Conservation (phyloP, 2,113 vertebrate species). For the Salvator merianae region DNA sequence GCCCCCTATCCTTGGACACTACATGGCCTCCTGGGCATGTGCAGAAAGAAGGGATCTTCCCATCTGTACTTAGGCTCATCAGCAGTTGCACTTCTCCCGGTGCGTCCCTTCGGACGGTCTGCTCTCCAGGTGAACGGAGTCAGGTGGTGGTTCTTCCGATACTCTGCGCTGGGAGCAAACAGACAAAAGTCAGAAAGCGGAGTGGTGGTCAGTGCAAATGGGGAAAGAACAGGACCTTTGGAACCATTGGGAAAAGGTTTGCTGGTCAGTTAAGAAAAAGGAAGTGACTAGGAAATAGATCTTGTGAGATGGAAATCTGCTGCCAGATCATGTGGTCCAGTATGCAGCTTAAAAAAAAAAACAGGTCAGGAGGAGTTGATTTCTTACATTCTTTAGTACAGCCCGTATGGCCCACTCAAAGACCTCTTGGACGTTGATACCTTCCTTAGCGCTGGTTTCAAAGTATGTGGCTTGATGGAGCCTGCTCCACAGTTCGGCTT, state of each 20-base stretch:
- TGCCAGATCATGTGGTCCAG: background rate
- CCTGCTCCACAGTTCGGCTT: slow-evolving; percentile 26
- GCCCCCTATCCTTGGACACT: background rate
- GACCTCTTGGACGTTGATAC: slow-evolving; percentile 7
- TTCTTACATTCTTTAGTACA: slow-evolving; percentile 20
- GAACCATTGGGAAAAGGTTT: background rate
- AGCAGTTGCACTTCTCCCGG: slow-evolving; percentile 8
- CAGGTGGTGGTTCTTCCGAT: background rate
- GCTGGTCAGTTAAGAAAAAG: background rate
- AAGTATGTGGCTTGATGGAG: slow-evolving; percentile 22
- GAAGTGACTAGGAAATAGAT: too few relatives aligned
- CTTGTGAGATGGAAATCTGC: background rate
- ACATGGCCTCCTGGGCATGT: background rate
- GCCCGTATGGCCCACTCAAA: slow-evolving; percentile 26
- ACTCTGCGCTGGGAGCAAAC: slow-evolving; percentile 20
- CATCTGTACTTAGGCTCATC: background rate
- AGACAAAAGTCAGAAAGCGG: background rate
- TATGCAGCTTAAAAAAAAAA: background rate
- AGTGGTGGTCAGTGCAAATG: background rate
- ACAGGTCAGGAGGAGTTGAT: background rate
- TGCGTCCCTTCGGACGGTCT: background rate
- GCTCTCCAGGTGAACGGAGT: slow-evolving; percentile 21
- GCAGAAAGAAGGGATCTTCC: background rate
- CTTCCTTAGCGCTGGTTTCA: slow-evolving; percentile 23
- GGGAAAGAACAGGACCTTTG: too few relatives aligned